Percentiles rank a stretch among this genome's conserved stretches.
Conservation (phyloP, 37 sponge, comb jelly and placozoan species). For the Hexactinellida sp. region DNA sequence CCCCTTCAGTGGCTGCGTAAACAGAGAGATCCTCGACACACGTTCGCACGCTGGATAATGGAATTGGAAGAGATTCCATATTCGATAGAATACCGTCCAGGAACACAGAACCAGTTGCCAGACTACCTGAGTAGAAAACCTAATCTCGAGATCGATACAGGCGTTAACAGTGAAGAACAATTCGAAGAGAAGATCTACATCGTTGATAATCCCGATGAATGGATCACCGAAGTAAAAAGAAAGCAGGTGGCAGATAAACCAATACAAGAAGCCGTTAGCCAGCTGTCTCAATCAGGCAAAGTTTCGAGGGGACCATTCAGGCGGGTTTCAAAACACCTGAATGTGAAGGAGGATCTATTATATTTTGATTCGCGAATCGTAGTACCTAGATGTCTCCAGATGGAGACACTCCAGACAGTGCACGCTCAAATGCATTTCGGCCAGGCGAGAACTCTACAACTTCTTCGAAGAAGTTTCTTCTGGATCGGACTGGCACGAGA, state of each 20-base stretch:
- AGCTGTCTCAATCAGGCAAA: not conserved
- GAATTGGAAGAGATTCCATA: not conserved
- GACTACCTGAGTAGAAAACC: not conserved
- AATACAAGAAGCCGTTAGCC: not conserved
- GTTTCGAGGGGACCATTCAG: not conserved
- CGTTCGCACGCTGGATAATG: not conserved
- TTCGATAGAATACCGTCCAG: not conserved
- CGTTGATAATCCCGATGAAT: not conserved
- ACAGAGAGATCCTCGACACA: slow-evolving; percentile 24
- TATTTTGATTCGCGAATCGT: not conserved
- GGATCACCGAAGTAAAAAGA: too few relatives aligned
- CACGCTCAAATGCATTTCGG: not conserved
- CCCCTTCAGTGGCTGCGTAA: slow-evolving; percentile 23
- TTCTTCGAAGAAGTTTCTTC: not conserved
- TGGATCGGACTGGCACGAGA: not conserved
- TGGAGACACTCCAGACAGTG: not conserved
- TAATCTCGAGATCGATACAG: not conserved
- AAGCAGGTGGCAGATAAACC: not conserved
- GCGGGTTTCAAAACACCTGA: not conserved
- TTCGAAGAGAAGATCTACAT: not conserved
- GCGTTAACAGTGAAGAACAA: not conserved
- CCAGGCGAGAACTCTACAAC: not conserved
- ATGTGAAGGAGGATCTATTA: not conserved
- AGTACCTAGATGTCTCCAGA: not conserved
- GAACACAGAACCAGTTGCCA: not conserved